Percentiles rank a stretch among this genome's conserved stretches.
Conservation (phyloP, 2,797 vertebrate species). For the Smutsia temminckii region DNA sequence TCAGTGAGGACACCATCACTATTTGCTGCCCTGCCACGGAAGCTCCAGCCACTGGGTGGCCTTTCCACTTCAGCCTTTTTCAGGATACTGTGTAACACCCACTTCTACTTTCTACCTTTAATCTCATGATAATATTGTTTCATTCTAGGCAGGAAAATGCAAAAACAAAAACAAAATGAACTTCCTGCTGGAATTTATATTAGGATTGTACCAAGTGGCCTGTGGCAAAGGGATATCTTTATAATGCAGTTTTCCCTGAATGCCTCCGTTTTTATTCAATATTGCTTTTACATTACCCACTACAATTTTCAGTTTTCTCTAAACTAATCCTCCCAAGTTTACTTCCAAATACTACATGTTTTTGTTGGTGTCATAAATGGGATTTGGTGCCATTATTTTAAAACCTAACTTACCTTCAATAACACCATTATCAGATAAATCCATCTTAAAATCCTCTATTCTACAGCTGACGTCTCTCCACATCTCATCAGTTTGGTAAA, state of each 20-base stretch:
- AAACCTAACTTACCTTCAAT: background rate
- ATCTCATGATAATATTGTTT: background rate
- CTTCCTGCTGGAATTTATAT: background rate
- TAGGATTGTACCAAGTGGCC: background rate
- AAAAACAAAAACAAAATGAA: background rate
- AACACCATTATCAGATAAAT: background rate
- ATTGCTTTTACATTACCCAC: background rate
- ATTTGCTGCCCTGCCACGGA: background rate
- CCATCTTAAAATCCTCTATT: background rate
- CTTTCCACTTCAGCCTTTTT: background rate
- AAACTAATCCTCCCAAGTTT: background rate
- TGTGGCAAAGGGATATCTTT: background rate
- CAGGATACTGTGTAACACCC: background rate
- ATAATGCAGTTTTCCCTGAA: background rate
- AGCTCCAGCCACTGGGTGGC: background rate
- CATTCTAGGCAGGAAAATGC: background rate
- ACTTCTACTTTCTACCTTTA: background rate
- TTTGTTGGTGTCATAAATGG: background rate
- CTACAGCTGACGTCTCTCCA: background rate
- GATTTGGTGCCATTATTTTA: background rate
- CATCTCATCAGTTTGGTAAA: background rate
- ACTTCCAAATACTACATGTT: background rate
- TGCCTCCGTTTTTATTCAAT: background rate
- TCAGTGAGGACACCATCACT: accelerated
- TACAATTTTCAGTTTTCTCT: background rate